These are phyloP conservation scores for Hesperia comma DNA, from an alignment of 2,888 invertebrate species.

Conservation along the genomic window DNA sequence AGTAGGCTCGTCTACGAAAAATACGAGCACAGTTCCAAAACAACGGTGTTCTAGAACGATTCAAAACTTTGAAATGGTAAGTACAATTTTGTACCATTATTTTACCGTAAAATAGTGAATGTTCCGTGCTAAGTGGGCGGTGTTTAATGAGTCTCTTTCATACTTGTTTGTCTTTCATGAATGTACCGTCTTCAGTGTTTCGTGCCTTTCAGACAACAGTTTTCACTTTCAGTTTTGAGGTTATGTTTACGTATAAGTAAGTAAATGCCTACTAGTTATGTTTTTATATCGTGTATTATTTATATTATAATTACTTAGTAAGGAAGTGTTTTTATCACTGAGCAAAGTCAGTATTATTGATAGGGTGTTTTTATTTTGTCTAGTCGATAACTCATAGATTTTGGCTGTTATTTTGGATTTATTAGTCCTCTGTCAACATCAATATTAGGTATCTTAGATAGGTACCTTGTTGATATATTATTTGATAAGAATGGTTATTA, in stretches of 20 bases:
- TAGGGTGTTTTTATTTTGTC: no score
- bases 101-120: not conserved
- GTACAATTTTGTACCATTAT: conserved; percentile 44
- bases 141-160: conserved; percentile 37
- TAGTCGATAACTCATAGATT: no score
- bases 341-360: no score
- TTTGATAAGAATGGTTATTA: not conserved
- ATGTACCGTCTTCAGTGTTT: conserved; percentile 20
- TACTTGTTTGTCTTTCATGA: conserved; percentile 37
- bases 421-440: not conserved
- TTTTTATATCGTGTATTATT: no score
- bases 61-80: conserved; percentile 60
- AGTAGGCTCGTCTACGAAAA: conserved; percentile 40
- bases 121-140: not conserved
- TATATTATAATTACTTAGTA: no score
- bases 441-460: not conserved
- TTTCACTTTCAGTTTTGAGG: conserved; percentile 14
- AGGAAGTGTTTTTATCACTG: no score
- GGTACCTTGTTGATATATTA: not conserved
- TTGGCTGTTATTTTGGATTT: no score
- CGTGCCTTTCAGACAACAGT: conserved; percentile 25
- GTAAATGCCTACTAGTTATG: not conserved
- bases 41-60: conserved; percentile 32
- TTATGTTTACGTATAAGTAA: conserved; percentile 10
- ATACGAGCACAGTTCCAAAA: conserved; percentile 33